Percentiles rank a stretch among this genome's conserved stretches.
These are phyloP conservation scores for Bujurquina vittata DNA, from an alignment of 2,113 vertebrate genomes.

Conservation along the genomic window DNA sequence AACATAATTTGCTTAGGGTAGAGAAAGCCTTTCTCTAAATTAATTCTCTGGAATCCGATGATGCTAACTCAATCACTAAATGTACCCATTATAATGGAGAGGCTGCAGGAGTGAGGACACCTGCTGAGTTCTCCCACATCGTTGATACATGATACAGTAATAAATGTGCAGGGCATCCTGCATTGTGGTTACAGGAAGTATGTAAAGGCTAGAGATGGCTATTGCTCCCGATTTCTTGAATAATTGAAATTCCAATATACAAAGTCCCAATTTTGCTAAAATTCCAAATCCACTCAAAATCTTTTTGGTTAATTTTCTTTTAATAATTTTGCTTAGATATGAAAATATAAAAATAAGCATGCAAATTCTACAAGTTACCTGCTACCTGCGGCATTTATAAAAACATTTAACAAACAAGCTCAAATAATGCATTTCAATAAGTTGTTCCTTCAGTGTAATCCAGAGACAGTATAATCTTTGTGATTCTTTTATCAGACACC, in stretches of 20 bases:
- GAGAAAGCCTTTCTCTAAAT: conserved; percentile 46
- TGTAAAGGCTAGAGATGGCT: neutral
- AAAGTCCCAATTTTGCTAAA: too few relatives aligned
- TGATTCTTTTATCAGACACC: too few relatives aligned
- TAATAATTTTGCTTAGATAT: too few relatives aligned
- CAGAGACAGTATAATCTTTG: too few relatives aligned
- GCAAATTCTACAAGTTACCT: too few relatives aligned
- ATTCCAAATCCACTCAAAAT: too few relatives aligned
- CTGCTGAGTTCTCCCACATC: conserved; percentile 43
- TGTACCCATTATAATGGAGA: conserved; percentile 39
- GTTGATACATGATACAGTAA: conserved; percentile 47
- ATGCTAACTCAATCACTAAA: conserved; percentile 62
- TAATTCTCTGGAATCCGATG: conserved; percentile 62
- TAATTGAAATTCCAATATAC: neutral
- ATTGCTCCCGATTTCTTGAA: neutral
- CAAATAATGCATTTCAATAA: too few relatives aligned
- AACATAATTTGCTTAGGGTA: conserved; percentile 53
- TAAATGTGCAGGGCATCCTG: conserved; percentile 36
- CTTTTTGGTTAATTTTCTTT: too few relatives aligned
- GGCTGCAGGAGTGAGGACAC: conserved; percentile 25
- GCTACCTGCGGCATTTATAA: too few relatives aligned
- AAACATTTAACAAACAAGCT: too few relatives aligned
- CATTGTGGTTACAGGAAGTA: conserved; percentile 6
- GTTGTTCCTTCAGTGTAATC: too few relatives aligned
- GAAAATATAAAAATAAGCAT: too few relatives aligned